Percentiles rank a stretch among this genome's conserved stretches.
Conservation (phyloP, 2,888 invertebrate genomes). For the Andrena camellia region DNA sequence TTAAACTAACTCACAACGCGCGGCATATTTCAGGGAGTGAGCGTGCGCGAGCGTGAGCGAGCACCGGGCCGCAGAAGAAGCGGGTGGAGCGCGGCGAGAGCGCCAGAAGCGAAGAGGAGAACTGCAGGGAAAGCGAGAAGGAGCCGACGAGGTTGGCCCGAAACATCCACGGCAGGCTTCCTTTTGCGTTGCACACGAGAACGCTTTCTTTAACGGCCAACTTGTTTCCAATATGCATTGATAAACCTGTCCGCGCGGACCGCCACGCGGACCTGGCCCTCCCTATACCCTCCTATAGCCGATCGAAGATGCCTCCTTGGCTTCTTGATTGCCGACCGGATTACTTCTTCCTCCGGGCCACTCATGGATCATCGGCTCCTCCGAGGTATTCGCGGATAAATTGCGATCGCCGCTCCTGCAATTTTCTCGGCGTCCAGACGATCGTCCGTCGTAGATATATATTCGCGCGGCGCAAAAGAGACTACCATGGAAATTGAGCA, state of each 20-base stretch:
- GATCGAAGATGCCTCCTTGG: slow-evolving; percentile 57
- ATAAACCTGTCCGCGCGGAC: slow-evolving; percentile 76
- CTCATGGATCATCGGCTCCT: slow-evolving; percentile 71
- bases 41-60: slow-evolving; percentile 2
- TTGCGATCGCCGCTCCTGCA: slow-evolving; percentile 68
- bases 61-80: slow-evolving; percentile 28
- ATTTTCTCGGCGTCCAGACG: slow-evolving; percentile 69
- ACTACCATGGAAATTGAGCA: slow-evolving; percentile 61
- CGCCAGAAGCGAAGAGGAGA: slow-evolving; percentile 1
- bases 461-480: slow-evolving; percentile 59
- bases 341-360: slow-evolving; percentile 70
- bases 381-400: slow-evolving; percentile 68
- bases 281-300: slow-evolving; percentile 30
- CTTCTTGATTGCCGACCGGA: slow-evolving; percentile 74
- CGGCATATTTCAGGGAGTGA: slow-evolving; percentile 78
- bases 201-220: slow-evolving; percentile 75
- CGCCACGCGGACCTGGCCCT: slow-evolving; percentile 50
- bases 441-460: slow-evolving; percentile 65
- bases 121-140: slow-evolving; percentile 11
- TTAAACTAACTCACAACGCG: slow-evolving; percentile 85
- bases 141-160: slow-evolving; percentile 21
- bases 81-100: neutral
- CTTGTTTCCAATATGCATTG: slow-evolving; percentile 81
- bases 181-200: slow-evolving; percentile 55
- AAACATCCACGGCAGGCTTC: slow-evolving; percentile 55